Evolutionary conservation across 2,113 vertebrate species (phyloP).

Genomic region (Ranitomeya imitator): DNA sequence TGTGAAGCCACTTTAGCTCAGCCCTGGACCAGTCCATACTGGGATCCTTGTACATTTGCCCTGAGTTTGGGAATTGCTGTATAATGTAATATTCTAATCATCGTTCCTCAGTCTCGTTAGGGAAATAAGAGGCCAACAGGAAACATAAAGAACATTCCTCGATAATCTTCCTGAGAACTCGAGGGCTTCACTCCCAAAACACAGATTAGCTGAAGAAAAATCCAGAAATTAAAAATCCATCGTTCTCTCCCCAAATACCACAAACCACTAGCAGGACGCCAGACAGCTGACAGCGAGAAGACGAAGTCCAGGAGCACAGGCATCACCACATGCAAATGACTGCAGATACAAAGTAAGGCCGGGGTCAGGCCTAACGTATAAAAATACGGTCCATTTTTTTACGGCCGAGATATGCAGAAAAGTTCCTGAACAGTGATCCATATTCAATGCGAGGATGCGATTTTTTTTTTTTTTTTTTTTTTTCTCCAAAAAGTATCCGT

Average conservation of each 20-base stretch:
- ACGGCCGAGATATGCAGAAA: no score
- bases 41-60: neutral
- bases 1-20: no score
- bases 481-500: no score
- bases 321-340: neutral
- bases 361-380: no score
- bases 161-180: conserved; percentile 9
- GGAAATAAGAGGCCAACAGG: conserved; percentile 3
- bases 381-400: no score
- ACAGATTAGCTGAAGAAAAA: conserved; percentile 11
- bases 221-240: neutral
- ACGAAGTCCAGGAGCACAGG: neutral
- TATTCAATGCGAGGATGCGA: no score
- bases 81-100: neutral
- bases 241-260: conserved; percentile 16
- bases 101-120: neutral
- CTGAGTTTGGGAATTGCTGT: no score
- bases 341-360: neutral
- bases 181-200: conserved; percentile 1
- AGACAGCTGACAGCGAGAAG: neutral
- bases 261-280: conserved; percentile 10
- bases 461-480: no score
- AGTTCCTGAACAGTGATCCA: no score
- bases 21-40: neutral
- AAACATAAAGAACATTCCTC: conserved; percentile 5